These are phyloP conservation scores for Sinocyclocheilus rhinocerous DNA, from an alignment of 2,113 vertebrate species.

Conservation along the genomic window DNA sequence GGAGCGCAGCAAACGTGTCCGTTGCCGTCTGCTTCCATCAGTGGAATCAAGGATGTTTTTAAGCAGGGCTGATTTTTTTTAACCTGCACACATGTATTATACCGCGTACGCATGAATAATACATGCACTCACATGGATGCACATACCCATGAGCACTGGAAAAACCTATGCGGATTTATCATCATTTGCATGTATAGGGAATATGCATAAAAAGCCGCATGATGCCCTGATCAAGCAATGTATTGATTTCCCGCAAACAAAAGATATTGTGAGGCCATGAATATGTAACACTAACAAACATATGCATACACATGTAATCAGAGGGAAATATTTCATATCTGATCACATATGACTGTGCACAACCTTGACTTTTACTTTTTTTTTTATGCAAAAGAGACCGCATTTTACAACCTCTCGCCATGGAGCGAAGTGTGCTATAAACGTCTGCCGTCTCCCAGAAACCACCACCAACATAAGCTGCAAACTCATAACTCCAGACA, in stretches of 20 bases:
- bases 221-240: conserved; percentile 28
- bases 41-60: conserved; percentile 55
- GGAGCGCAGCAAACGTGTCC: conserved; percentile 39
- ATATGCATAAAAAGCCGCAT: conserved; percentile 12
- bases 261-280: background rate
- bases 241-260: conserved; percentile 27
- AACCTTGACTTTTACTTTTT: background rate
- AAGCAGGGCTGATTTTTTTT: conserved; percentile 25
- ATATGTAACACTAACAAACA: conserved; percentile 18
- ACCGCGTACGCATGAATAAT: conserved; percentile 41
- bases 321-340: conserved; percentile 17
- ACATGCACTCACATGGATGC: conserved; percentile 26
- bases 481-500: conserved; percentile 16
- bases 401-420: conserved; percentile 2
- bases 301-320: conserved; percentile 15
- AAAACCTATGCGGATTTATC: conserved; percentile 42
- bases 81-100: conserved; percentile 40
- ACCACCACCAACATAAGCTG: conserved; percentile 4
- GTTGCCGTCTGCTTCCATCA: conserved; percentile 40
- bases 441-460: background rate
- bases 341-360: background rate
- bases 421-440: conserved; percentile 6
- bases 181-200: conserved; percentile 29
- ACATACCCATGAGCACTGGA: conserved; percentile 39
- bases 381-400: background rate